Evolutionary conservation across 53 echinoderm and acorn worm species (phyloP), one percentile per base, ranked within the genome.

Genomic region (Crossaster papposus): DNA sequence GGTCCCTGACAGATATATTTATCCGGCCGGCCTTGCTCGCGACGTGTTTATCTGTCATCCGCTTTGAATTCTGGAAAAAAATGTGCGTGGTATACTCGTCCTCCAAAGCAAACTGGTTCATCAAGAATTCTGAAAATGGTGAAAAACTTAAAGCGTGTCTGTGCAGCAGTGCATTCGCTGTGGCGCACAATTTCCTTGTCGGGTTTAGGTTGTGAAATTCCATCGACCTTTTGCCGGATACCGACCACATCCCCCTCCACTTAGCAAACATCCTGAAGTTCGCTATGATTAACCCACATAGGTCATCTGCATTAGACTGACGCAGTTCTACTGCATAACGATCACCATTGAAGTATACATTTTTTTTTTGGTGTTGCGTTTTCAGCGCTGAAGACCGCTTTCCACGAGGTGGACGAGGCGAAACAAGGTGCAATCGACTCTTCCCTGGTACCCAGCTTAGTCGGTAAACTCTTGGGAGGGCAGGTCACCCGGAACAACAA

Each of bases 401-500:
- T 97, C 89, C 93, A 83, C 36, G 94, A 95, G 70, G 89, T 94
- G 22, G 98, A 95, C 81, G 72, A 83, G 51, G 95, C 95, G 79
- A 90, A 94, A 74, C 94, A 91, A 54, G 98, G 95, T 17, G 90
- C 90, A 18, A 94, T 97, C 6, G 98, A 95, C 77, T 91, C 95
- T 14, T 78, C 81, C 72, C 90, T 94, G 80, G 93, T 97, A 83
- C 98, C 98, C 20, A 89, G 89, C 30, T 83, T 97, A 65, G 89
- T 96, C n/a, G 79, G 83, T 52, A 94, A 97, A 86, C 90, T 97
- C 23, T 94, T 97, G 44, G 93, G 93, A 24, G 65, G 88, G 36
- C 88, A 94, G 64, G 65, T 81, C 54, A 70, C 88, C 73, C 35
- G 91, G 80, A 92, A 83, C 44, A 90, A 90, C 65, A 83, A 88